A percentile compares a stretch with the other conserved stretches of the same genome.
phyloP scores from a whole-genome alignment of 2,888 invertebrate species.

The Perizoma affinitatum region DNA sequence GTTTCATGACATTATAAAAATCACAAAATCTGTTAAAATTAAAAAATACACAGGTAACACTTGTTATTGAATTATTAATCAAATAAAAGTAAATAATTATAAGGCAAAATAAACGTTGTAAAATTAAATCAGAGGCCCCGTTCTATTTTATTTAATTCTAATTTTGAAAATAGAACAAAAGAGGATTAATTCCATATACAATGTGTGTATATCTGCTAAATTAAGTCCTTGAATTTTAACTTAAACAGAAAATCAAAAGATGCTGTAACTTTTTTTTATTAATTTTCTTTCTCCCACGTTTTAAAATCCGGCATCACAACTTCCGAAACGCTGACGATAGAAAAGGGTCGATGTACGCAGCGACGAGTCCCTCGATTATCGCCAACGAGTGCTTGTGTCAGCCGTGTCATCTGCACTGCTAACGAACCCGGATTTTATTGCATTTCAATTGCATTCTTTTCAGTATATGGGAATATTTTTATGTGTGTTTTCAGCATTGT shows the following conservation, averaged over 20 bases:
- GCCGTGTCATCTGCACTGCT: conserved; percentile 62
- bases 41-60: no score
- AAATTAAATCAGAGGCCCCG: no score
- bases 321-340: conserved; percentile 35
- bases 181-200: no score
- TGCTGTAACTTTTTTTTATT: conserved; percentile 1
- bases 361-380: conserved; percentile 41
- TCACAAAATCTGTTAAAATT: no score
- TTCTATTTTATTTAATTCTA: no score
- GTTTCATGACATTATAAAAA: no score
- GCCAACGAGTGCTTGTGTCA: conserved; percentile 58
- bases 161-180: no score
- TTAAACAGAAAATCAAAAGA: background rate
- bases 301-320: conserved; percentile 23
- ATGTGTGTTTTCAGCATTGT: background rate
- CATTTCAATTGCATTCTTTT: conserved; percentile 28
- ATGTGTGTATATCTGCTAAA: no score
- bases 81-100: no score
- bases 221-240: background rate
- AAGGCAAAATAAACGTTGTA: no score
- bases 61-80: no score
- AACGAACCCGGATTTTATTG: conserved; percentile 53
- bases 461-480: conserved; percentile 21
- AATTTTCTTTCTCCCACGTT: background rate
- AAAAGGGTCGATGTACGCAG: conserved; percentile 52